Conservation (phyloP, 2,797 vertebrate genomes). For the Sparidentex hasta region DNA sequence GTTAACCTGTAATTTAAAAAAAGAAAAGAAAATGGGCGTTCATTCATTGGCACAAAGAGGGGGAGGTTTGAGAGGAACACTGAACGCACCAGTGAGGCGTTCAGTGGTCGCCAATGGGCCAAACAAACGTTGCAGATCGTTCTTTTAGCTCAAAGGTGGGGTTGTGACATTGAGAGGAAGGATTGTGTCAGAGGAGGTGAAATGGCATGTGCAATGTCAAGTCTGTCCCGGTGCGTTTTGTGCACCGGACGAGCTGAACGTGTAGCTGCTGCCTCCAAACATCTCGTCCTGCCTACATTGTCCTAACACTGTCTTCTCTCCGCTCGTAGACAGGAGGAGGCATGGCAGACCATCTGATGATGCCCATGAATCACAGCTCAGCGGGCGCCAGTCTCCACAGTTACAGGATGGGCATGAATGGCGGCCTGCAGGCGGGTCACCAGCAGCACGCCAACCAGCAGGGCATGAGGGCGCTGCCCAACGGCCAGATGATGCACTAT, state of each 20-base stretch:
- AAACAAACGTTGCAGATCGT: constrained; percentile 63
- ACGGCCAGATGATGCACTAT: constrained; percentile 91
- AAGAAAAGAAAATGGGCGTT: constrained; percentile 64
- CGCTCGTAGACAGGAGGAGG: constrained; percentile 78
- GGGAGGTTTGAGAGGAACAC: constrained; percentile 43
- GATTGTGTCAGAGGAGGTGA: background rate
- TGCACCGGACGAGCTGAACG: background rate
- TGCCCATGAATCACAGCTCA: constrained; percentile 92
- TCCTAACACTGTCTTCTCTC: constrained; percentile 68
- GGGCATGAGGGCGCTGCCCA: constrained; percentile 82
- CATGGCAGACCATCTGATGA: constrained; percentile 98
- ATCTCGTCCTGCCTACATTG: constrained; percentile 38
- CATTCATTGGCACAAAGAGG: constrained; percentile 76
- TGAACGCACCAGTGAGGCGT: constrained; percentile 46
- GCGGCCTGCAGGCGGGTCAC: constrained; percentile 87
- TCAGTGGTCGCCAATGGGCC: constrained; percentile 48
- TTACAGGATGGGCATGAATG: constrained; percentile 93
- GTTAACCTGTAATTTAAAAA: constrained; percentile 68
- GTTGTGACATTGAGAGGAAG: constrained; percentile 32
- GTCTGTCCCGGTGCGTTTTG: background rate
- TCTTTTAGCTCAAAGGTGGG: constrained; percentile 49
- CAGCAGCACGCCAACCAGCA: constrained; percentile 89
- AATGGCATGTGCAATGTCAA: too few species aligned
- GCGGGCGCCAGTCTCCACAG: constrained; percentile 87
- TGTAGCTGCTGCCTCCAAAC: constrained; percentile 25